A percentile compares a stretch with the other conserved stretches of the same genome.
phyloP scores from a whole-genome alignment of 2,888 invertebrate species.

The Acanthosepion pharaonis region DNA sequence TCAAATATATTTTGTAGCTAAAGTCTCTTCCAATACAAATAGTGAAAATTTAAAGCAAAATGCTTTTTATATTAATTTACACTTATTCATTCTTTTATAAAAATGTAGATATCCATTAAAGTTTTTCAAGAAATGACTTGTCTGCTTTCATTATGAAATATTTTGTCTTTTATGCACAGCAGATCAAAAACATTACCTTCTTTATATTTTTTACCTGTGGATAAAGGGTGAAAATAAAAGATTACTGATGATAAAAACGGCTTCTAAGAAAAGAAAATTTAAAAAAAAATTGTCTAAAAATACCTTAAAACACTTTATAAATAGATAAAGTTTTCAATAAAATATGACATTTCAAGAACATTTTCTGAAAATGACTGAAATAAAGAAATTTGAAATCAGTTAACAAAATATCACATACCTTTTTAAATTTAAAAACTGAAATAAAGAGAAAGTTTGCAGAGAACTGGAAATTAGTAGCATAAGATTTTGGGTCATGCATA shows the following conservation, averaged over 20 bases:
- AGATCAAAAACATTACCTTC: conserved; percentile 44
- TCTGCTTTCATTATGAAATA: neutral
- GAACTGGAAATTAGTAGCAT: neutral
- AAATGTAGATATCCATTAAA: no score
- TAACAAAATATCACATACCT: neutral
- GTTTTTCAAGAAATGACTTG: neutral
- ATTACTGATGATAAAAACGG: conserved; percentile 34
- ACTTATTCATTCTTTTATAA: neutral
- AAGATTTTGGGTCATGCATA: neutral
- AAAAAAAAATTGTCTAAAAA: neutral
- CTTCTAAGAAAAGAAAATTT: conserved; percentile 35
- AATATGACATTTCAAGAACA: neutral
- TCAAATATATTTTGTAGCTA: no score
- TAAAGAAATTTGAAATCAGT: neutral
- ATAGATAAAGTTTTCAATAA: neutral
- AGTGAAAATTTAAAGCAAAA: neutral
- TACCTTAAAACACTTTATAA: neutral
- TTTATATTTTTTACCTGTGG: conserved; percentile 46
- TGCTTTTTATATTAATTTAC: neutral
- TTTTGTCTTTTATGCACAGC: conserved; percentile 46
- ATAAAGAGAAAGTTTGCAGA: neutral
- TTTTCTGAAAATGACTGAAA: neutral
- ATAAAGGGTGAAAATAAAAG: conserved; percentile 2
- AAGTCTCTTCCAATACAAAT: neutral
- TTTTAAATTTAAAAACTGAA: neutral